Percentiles rank a stretch among this genome's conserved stretches.
These are phyloP conservation scores for Dascyllus trimaculatus DNA, from an alignment of 2,113 vertebrate genomes.

Conservation along the genomic window DNA sequence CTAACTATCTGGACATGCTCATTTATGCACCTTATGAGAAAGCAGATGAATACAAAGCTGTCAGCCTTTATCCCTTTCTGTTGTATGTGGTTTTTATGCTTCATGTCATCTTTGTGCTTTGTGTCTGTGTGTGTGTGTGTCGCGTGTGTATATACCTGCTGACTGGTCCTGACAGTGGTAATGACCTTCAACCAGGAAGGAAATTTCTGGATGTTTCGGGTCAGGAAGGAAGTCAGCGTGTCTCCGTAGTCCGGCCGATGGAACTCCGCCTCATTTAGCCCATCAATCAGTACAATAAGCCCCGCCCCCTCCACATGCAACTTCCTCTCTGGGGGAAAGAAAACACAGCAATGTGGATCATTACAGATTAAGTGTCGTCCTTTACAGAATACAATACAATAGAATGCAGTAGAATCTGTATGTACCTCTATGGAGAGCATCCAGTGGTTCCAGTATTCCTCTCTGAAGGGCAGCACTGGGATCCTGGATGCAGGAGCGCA, in stretches of 20 bases:
- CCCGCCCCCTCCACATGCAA: slow-evolving; percentile 91
- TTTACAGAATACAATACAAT: too few species aligned
- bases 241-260: slow-evolving; percentile 98
- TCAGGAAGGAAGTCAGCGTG: slow-evolving; percentile 96
- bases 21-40: too few species aligned
- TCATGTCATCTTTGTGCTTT: background rate
- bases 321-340: slow-evolving; percentile 89
- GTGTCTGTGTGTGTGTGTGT: background rate
- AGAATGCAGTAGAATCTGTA: too few species aligned
- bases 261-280: slow-evolving; percentile 98
- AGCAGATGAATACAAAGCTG: too few species aligned
- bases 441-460: slow-evolving; percentile 94
- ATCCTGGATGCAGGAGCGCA: slow-evolving; percentile 96
- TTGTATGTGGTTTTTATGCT: too few species aligned
- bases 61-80: too few species aligned
- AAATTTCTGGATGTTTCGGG: slow-evolving; percentile 93
- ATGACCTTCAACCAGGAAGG: slow-evolving; percentile 97
- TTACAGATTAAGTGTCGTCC: too few species aligned
- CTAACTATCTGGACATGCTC: too few species aligned
- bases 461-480: slow-evolving; percentile 91
- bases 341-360: background rate
- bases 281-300: slow-evolving; percentile 96
- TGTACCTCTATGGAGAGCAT: slow-evolving; percentile 92
- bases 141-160: slow-evolving; percentile 87
- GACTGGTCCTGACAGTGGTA: slow-evolving; percentile 94